Percentiles rank a stretch among this genome's conserved stretches.
phyloP scores from a whole-genome alignment of 2,797 vertebrate genomes.

The Centroberyx gerrardi region DNA sequence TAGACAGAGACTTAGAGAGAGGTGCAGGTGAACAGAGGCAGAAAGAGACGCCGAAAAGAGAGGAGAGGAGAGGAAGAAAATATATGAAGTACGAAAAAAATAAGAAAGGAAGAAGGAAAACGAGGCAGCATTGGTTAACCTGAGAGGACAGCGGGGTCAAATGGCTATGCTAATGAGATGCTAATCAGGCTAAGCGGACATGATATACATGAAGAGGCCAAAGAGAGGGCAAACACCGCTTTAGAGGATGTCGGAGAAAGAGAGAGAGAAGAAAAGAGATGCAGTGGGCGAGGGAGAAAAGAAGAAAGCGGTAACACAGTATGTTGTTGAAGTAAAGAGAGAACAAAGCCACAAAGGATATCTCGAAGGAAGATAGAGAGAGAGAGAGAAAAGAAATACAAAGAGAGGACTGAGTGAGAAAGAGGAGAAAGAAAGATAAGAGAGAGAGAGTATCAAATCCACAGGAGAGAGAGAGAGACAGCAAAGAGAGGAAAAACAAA shows the following conservation, averaged over 20 bases:
- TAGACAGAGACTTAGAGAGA: not conserved
- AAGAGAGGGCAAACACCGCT: slow-evolving; percentile 36
- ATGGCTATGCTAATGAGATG: slow-evolving; percentile 73
- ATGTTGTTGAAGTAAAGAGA: not conserved
- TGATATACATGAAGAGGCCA: slow-evolving; percentile 68
- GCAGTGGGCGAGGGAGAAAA: not conserved
- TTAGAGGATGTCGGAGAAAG: not conserved
- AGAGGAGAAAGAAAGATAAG: not conserved
- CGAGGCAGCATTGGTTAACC: slow-evolving; percentile 50
- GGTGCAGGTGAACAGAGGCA: not conserved
- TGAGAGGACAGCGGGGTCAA: slow-evolving; percentile 44
- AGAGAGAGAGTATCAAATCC: not conserved
- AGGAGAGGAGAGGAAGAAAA: slow-evolving; percentile 1
- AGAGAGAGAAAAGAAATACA: not conserved
- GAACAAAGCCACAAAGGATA: too few relatives aligned
- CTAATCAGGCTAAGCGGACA: slow-evolving; percentile 52
- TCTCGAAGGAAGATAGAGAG: too few relatives aligned
- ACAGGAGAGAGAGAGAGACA: not conserved
- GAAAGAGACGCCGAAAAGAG: not conserved
- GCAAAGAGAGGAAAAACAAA: not conserved
- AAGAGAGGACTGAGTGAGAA: not conserved
- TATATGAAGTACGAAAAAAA: not conserved
- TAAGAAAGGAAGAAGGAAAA: slow-evolving; percentile 21
- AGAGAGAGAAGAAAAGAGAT: not conserved
- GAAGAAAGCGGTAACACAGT: not conserved